Base-by-base conservation (phyloP, 1,140 invertebrate genomes). In the Chymomyza costata region DNA sequence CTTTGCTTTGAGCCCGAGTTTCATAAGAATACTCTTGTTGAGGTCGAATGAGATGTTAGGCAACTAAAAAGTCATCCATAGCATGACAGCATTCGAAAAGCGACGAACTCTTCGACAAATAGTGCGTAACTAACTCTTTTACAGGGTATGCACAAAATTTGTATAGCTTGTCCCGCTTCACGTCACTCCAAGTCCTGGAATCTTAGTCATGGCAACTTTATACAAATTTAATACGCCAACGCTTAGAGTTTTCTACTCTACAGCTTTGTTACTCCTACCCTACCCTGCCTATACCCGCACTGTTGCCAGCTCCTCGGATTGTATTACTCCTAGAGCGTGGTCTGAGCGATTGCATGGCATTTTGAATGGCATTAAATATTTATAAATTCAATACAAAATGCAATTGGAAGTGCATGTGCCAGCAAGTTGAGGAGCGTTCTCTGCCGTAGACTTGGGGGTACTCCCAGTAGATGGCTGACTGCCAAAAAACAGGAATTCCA, bases 331-430 rank as follows among this genome's bases (percentile, higher is more conserved):
- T n/a, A n/a, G n/a, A n/a, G 34, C 34, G 7, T 59, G 21, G 21
- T 53, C 48, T 53, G 41, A 46, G 44, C 59, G 73, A 58, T 69
- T 82, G 67, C 78, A 78, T 82, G 73, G 71, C 71, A 78, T 83
- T 82, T 80, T 78, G 67, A 82, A 82, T 80, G 58, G 67, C 80
- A 82, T 82, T 82, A 82, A 82, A 82, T 82, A 82, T 82, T 82
- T 82, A 82, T 82, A 82, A 80, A 82, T 82, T 82, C 78, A 82
- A 82, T 82, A 69, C 80, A 62, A 80, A 83, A 82, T 82, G 71
- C 78, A 82, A 82, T 82, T 82, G 45, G 47, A 54, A 78, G 78
- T 80, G 73, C 73, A 80, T 65, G 7, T 6, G 68, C 67, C 73
- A 14, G 14, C 13, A 14, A 34, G 32, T 14, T 34, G 32, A 38